Evolutionary conservation across 2,113 vertebrate species (phyloP), one percentile per base, ranked within the genome.

Genomic region (Furnarius figulus): DNA sequence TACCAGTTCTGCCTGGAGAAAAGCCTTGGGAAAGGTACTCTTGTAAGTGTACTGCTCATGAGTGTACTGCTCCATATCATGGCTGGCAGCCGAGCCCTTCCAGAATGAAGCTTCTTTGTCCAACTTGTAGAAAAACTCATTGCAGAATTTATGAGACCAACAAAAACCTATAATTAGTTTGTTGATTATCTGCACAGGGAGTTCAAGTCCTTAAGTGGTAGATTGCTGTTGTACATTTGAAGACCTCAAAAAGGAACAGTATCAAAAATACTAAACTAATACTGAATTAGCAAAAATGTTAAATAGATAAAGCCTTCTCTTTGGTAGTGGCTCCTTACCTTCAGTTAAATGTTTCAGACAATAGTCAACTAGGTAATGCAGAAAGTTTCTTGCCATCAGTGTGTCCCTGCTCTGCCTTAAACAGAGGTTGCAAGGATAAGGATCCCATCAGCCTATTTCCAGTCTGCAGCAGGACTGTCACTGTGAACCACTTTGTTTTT

Each of bases 41-140:
- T 40, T 53, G 9, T 8, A 39, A 46, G 28, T 40, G 40, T 40
- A 40, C 40, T 13, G 14, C 40, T 35, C 49, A 5, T 3, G 23
- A 13, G 11, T 4, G 21, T 24, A 33, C 7, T 11, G 47, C 5
- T 3, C 5, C 3, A 22, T 18, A 15, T 47, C 16, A 39, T 3
- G 33, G 50, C 52, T 9, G 25, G 17, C 16, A n/a, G 16, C 12
- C 2, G 2, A 40, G 53, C 27, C 42, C 25, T 49, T 66, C 42
- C 19, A 37, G 17, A 77, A 44, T 2, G 6, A 89, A 37, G 19
- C 31, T 61, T 23, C 33, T 49, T 56, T 12, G 28, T 23, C 47
- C 17, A 21, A 0, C 31, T 31, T 42, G 6, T 2, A 50, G 46
- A 63, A 81, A 74, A 92, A 22, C 25, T 82, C n/a, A 44, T 37